Evolutionary conservation across 2,888 invertebrate species (phyloP).

Genomic region (Dione juno): DNA sequence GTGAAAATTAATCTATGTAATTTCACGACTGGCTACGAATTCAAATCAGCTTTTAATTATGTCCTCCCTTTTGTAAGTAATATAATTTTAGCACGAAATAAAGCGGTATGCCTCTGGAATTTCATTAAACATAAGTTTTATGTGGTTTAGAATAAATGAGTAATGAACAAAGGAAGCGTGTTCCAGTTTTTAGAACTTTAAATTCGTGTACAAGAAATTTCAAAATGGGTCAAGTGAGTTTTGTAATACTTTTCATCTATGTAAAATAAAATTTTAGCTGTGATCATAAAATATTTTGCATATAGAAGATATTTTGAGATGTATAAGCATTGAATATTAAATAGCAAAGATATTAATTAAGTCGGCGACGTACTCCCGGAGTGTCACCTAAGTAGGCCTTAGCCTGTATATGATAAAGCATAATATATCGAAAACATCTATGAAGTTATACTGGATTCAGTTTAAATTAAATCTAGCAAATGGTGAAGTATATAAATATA

Average conservation of each 20-base stretch:
- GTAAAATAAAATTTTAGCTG: slow-evolving; percentile 6
- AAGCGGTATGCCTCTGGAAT: slow-evolving; percentile 18
- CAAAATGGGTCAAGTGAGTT: slow-evolving; percentile 35
- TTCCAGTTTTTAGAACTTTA: slow-evolving; percentile 26
- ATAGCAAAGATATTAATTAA: neutral
- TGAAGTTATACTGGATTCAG: neutral
- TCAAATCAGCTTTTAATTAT: slow-evolving; percentile 17
- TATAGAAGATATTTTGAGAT: slow-evolving; percentile 1
- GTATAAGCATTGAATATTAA: neutral
- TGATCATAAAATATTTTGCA: neutral
- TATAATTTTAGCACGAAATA: slow-evolving; percentile 31
- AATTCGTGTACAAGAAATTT: slow-evolving; percentile 28
- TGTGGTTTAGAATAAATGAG: slow-evolving; percentile 32
- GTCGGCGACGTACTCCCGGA: neutral
- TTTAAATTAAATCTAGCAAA: neutral
- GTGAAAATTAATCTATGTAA: slow-evolving; percentile 14
- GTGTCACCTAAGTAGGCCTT: neutral
- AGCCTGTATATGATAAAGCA: neutral
- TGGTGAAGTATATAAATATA: neutral
- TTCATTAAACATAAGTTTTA: slow-evolving; percentile 28
- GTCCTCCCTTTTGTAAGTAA: slow-evolving; percentile 22
- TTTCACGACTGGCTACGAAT: slow-evolving; percentile 20
- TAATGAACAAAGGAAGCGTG: slow-evolving; percentile 26
- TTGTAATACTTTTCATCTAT: slow-evolving; percentile 28
- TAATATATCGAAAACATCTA: neutral